Evolutionary conservation across 2,113 vertebrate species (phyloP).

Genomic region (Gavialis gangeticus): DNA sequence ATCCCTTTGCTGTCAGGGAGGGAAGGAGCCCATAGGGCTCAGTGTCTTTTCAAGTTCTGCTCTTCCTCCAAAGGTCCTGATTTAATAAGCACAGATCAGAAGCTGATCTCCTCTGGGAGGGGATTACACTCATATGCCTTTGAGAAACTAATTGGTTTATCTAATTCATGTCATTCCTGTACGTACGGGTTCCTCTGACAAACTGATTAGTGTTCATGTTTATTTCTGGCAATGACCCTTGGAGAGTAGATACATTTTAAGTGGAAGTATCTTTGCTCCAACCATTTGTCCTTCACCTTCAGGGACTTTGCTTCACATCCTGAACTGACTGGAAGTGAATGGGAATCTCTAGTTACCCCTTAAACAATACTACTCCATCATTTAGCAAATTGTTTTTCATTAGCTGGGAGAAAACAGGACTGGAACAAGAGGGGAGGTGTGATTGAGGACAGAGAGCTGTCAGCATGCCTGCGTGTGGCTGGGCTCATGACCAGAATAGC

Average conservation of each 20-base stretch:
- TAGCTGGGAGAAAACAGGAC: not conserved
- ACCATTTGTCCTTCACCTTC: not conserved
- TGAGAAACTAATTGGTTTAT: not conserved
- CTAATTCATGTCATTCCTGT: not conserved
- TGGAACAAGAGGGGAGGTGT: not conserved
- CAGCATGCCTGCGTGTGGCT: not conserved
- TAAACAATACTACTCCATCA: not conserved
- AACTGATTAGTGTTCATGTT: not conserved
- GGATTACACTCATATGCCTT: not conserved
- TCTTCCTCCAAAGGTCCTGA: conserved; percentile 18
- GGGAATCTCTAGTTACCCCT: not conserved
- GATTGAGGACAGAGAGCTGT: not conserved
- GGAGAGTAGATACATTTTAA: not conserved
- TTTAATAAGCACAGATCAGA: not conserved
- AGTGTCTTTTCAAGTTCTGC: not conserved
- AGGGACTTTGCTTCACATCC: accelerated
- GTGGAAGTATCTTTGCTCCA: not conserved
- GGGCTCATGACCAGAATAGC: not conserved
- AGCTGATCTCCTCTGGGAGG: not conserved
- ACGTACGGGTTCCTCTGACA: not conserved
- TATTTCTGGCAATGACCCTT: not conserved
- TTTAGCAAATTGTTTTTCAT: not conserved
- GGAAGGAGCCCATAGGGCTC: not conserved
- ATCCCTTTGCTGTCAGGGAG: not conserved
- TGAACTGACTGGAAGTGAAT: accelerated